Evolutionary conservation across 92 coral and sea anemone species (phyloP).

Genomic region (Actinostola sp.): DNA sequence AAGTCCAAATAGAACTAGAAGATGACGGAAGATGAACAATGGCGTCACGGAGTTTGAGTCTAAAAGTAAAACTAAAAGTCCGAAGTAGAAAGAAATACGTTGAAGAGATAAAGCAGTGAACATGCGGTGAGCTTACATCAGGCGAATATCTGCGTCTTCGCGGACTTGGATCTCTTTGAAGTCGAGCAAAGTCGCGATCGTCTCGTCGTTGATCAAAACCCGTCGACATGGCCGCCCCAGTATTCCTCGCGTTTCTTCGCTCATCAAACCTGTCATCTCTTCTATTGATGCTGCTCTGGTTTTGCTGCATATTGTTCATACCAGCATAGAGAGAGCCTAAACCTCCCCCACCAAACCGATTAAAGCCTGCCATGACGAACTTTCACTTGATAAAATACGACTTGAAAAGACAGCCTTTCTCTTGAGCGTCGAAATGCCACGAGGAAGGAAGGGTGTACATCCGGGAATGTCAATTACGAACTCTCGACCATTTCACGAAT

Average conservation of each 20-base stretch:
- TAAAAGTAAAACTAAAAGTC: no score
- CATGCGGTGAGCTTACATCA: slow-evolving; percentile 34
- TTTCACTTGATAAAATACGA: not conserved
- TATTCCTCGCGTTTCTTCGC: slow-evolving; percentile 15
- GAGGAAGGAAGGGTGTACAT: slow-evolving; percentile 5
- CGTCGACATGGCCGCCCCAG: not conserved
- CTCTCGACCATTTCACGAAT: slow-evolving; percentile 5
- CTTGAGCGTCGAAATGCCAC: not conserved
- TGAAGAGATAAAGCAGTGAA: not conserved
- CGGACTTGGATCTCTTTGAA: slow-evolving; percentile 25
- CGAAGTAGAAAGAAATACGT: not conserved
- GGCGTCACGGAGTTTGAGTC: no score
- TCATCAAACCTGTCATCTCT: slow-evolving; percentile 42
- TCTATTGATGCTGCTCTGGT: slow-evolving; percentile 9
- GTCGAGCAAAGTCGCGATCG: slow-evolving; percentile 35
- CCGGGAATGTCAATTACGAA: slow-evolving; percentile 9
- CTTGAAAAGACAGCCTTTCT: slow-evolving; percentile 5
- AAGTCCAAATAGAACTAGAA: not conserved
- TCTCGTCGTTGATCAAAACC: slow-evolving; percentile 21
- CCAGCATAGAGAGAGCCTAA: slow-evolving; percentile 33
- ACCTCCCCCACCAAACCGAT: slow-evolving; percentile 37
- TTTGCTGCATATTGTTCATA: slow-evolving; percentile 8
- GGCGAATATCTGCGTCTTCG: slow-evolving; percentile 51
- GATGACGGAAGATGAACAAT: not conserved
- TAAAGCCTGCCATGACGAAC: slow-evolving; percentile 44